A percentile compares a stretch with the other conserved stretches of the same genome.
These are phyloP conservation scores for Timema podura DNA, from an alignment of 2,888 invertebrate species.

Conservation along the genomic window DNA sequence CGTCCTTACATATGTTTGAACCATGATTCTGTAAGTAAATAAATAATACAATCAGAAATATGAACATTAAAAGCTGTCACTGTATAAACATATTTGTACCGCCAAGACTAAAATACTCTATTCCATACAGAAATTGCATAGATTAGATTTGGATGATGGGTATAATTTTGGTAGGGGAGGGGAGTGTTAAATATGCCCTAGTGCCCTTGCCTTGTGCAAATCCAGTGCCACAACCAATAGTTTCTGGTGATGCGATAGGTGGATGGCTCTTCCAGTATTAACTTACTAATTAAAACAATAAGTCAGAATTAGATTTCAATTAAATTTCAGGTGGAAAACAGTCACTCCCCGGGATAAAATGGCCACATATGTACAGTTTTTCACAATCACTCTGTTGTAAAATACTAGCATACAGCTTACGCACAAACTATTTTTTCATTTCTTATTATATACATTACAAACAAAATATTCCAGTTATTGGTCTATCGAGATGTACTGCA, in stretches of 20 bases:
- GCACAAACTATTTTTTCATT: background rate
- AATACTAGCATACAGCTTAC: background rate
- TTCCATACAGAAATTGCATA: background rate
- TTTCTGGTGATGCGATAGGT: no score
- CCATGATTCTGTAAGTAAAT: constrained; percentile 11
- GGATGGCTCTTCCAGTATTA: no score
- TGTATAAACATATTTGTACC: background rate
- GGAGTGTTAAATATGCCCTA: no score
- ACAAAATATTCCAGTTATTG: no score
- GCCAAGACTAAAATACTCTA: background rate
- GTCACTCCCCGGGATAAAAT: background rate
- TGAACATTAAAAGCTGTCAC: background rate
- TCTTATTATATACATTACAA: background rate
- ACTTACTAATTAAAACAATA: no score
- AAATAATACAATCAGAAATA: background rate
- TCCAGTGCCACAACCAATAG: no score
- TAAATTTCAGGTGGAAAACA: background rate
- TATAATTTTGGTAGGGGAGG: no score
- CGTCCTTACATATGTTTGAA: constrained; percentile 9
- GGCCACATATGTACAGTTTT: constrained; percentile 1
- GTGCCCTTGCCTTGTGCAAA: no score
- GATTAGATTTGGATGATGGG: no score
- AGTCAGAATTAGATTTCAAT: no score
- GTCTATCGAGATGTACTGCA: no score
- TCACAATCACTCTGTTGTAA: background rate